phyloP scores from a whole-genome alignment of 2,113 vertebrate genomes.

The Physeter macrocephalus region DNA sequence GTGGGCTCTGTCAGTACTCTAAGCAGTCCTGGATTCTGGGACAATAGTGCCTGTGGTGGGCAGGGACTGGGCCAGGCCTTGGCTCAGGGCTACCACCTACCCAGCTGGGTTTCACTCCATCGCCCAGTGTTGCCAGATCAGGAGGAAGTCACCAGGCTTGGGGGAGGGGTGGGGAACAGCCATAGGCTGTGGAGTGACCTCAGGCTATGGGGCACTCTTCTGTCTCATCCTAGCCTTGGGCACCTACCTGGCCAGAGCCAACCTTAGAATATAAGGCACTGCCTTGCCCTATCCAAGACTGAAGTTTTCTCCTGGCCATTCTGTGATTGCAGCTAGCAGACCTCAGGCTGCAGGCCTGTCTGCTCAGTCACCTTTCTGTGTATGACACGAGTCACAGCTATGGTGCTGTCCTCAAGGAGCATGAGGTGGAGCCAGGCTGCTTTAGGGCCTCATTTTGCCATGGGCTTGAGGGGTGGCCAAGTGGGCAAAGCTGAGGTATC shows the following conservation, averaged over 20 bases:
- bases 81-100: background rate
- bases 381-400: background rate
- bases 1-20: background rate
- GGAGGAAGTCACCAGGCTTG: background rate
- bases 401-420: background rate
- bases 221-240: background rate
- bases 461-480: background rate
- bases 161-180: accelerated
- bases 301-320: background rate
- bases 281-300: background rate
- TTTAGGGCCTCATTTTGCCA: background rate
- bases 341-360: background rate
- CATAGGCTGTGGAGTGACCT: background rate
- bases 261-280: background rate
- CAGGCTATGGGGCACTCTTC: background rate
- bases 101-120: background rate
- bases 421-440: background rate
- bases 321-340: background rate
- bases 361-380: background rate
- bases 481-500: background rate
- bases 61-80: background rate
- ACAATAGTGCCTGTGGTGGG: background rate
- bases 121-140: background rate
- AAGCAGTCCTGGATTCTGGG: background rate
- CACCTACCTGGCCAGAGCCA: background rate